These are phyloP conservation scores for Lepus timidus DNA, from an alignment of 2,113 vertebrate species.

Conservation along the genomic window DNA sequence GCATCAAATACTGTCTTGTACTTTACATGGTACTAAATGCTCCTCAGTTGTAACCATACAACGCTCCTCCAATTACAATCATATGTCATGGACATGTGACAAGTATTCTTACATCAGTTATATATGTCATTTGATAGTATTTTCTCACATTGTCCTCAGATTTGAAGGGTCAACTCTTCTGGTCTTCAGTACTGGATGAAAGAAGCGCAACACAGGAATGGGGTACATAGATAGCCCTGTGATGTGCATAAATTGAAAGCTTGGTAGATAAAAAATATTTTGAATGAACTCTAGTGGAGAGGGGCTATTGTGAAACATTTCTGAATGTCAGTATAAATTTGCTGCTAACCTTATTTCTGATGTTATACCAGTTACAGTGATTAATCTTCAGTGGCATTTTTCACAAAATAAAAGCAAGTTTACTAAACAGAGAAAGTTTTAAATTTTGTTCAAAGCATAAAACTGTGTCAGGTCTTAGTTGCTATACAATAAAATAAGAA, in stretches of 20 bases:
- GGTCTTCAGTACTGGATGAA: background rate
- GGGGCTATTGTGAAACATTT: background rate
- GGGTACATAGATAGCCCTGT: background rate
- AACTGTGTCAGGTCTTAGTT: conserved; percentile 39
- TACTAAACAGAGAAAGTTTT: conserved; percentile 32
- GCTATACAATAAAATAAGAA: conserved; percentile 45
- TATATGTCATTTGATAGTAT: conserved; percentile 32
- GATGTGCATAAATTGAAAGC: background rate
- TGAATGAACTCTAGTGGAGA: background rate
- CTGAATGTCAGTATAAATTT: conserved; percentile 14
- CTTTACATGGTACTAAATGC: background rate
- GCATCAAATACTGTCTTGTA: background rate
- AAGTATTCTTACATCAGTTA: conserved; percentile 52
- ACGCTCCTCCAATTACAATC: conserved; percentile 6
- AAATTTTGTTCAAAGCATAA: conserved; percentile 52
- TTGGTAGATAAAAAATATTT: background rate
- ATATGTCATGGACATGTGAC: conserved; percentile 25
- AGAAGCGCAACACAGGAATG: conserved; percentile 20
- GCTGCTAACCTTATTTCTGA: conserved; percentile 29
- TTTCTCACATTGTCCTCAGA: conserved; percentile 39
- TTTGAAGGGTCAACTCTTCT: background rate
- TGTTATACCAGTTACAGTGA: conserved; percentile 1
- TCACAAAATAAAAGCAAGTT: conserved; percentile 70
- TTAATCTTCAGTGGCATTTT: conserved; percentile 29
- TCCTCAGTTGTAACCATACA: background rate